Conservation (phyloP, 2,113 vertebrate genomes). For the Eulemur macaco region DNA sequence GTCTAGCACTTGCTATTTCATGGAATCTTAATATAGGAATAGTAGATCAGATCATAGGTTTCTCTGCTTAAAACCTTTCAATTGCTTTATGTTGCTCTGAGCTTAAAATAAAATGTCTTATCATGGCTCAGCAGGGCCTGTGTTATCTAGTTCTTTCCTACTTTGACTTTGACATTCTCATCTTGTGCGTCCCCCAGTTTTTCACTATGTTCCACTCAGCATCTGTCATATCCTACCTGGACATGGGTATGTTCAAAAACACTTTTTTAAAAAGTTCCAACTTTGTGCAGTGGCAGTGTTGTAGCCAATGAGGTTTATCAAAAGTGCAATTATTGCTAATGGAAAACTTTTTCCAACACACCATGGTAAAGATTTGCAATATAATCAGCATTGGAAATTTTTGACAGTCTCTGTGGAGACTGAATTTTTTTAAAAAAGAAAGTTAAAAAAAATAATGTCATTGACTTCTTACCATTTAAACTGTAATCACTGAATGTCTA, state of each 20-base stretch:
- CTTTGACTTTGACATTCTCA: background rate
- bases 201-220: background rate
- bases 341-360: too few relatives aligned
- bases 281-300: too few relatives aligned
- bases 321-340: too few relatives aligned
- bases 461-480: conserved; percentile 33
- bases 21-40: background rate
- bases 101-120: background rate
- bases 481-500: background rate
- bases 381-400: too few relatives aligned
- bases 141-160: background rate
- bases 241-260: background rate
- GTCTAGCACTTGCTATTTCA: background rate
- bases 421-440: too few relatives aligned
- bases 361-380: too few relatives aligned
- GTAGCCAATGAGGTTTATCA: too few relatives aligned
- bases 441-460: background rate
- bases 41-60: background rate
- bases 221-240: background rate
- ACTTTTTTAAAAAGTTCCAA: background rate
- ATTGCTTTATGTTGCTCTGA: background rate
- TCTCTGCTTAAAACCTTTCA: background rate
- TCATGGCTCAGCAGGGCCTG: background rate
- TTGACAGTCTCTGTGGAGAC: too few relatives aligned
- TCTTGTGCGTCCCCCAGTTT: background rate